These are phyloP conservation scores for Capreolus pygargus DNA, from an alignment of 2,113 vertebrate species.

Conservation along the genomic window DNA sequence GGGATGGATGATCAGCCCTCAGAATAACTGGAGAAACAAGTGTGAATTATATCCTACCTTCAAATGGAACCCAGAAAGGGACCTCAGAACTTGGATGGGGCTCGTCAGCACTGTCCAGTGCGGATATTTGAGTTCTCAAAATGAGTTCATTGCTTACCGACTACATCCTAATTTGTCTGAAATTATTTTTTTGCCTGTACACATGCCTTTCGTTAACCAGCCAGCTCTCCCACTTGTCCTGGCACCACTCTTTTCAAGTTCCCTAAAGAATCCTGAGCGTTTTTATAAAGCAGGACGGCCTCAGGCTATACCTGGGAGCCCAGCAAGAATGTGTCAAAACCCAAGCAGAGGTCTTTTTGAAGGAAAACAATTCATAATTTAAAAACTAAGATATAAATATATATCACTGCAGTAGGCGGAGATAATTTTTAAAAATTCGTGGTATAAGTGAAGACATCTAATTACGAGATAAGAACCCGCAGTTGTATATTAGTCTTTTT, in stretches of 20 bases:
- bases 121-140: background rate
- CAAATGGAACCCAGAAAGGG: background rate
- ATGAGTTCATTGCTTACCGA: background rate
- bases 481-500: slow-evolving; percentile 1
- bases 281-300: background rate
- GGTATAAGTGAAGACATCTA: background rate
- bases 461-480: background rate
- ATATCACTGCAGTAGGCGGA: background rate
- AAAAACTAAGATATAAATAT: slow-evolving; percentile 40
- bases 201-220: background rate
- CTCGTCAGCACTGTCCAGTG: background rate
- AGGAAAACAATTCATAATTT: slow-evolving; percentile 37
- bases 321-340: slow-evolving; percentile 13
- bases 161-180: background rate
- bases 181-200: background rate
- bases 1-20: background rate
- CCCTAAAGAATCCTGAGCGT: background rate
- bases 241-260: background rate
- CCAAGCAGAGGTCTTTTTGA: background rate
- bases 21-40: background rate
- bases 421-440: background rate
- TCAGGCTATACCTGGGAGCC: background rate
- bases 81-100: background rate
- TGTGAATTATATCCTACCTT: background rate
- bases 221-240: background rate